Evolutionary conservation across 1,140 invertebrate species (phyloP).

Genomic region (Rhopalosiphum maidis): DNA sequence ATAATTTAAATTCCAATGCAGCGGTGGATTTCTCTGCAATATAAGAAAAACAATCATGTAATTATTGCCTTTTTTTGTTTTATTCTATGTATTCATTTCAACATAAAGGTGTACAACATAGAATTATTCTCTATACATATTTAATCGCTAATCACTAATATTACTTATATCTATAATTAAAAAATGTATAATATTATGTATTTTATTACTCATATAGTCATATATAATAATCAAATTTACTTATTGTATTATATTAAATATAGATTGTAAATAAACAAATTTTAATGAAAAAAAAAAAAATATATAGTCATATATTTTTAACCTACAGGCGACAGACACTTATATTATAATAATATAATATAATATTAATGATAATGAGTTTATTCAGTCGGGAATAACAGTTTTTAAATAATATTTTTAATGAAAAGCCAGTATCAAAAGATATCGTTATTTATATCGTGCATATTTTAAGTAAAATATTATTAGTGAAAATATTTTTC

Average conservation of each 20-base stretch:
- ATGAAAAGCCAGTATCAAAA: background rate
- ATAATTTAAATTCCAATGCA: background rate
- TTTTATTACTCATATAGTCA: background rate
- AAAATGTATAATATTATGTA: background rate
- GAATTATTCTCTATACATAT: background rate
- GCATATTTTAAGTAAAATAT: slow-evolving; percentile 19
- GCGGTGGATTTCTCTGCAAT: background rate
- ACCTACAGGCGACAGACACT: background rate
- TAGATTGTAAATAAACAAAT: no score
- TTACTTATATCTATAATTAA: background rate
- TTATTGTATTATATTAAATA: no score
- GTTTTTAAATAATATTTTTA: slow-evolving; percentile 4
- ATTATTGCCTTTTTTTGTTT: background rate
- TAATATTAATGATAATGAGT: slow-evolving; percentile 10
- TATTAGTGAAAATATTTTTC: background rate
- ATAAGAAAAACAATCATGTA: background rate
- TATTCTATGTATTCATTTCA: background rate
- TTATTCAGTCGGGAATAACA: slow-evolving; percentile 28
- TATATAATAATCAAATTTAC: no score
- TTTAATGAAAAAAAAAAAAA: no score
- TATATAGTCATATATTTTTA: no score
- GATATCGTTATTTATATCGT: background rate
- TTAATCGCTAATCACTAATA: background rate
- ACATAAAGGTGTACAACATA: background rate
- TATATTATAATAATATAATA: background rate